phyloP scores from a whole-genome alignment of 2,888 invertebrate genomes.

The Clusia tigrina region DNA sequence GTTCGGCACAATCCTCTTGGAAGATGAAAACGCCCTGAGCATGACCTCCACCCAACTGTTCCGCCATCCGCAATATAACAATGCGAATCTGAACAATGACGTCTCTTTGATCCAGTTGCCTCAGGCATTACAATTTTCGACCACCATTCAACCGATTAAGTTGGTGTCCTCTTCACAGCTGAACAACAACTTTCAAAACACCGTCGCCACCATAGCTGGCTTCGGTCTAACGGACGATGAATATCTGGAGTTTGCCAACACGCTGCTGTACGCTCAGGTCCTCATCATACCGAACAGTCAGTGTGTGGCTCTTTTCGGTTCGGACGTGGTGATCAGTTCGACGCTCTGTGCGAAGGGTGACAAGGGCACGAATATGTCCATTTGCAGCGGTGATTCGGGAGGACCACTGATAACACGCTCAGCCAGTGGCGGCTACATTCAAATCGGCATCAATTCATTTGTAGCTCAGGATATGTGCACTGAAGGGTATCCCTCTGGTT shows the following conservation, averaged over 20 bases:
- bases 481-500: slow-evolving; percentile 54
- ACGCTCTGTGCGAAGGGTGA: slow-evolving; percentile 54
- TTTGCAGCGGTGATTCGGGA: slow-evolving; percentile 61
- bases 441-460: slow-evolving; percentile 62
- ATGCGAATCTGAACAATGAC: slow-evolving; percentile 52
- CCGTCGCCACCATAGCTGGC: slow-evolving; percentile 49
- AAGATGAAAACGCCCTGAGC: slow-evolving; percentile 38
- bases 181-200: slow-evolving; percentile 45
- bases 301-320: slow-evolving; percentile 46
- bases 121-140: slow-evolving; percentile 40
- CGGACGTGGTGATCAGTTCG: slow-evolving; percentile 42
- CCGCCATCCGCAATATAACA: slow-evolving; percentile 54
- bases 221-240: slow-evolving; percentile 57
- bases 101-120: slow-evolving; percentile 55
- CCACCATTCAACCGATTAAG: slow-evolving; percentile 48
- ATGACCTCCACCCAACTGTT: slow-evolving; percentile 49
- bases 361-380: slow-evolving; percentile 50
- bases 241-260: slow-evolving; percentile 49
- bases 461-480: slow-evolving; percentile 57
- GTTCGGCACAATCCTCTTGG: slow-evolving; percentile 50
- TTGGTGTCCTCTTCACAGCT: slow-evolving; percentile 40
- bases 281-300: slow-evolving; percentile 48
- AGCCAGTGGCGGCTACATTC: slow-evolving; percentile 40
- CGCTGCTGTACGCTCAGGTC: slow-evolving; percentile 50
- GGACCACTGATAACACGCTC: slow-evolving; percentile 49